Conservation (phyloP, 2,888 invertebrate genomes). For the Tipula confusa region DNA sequence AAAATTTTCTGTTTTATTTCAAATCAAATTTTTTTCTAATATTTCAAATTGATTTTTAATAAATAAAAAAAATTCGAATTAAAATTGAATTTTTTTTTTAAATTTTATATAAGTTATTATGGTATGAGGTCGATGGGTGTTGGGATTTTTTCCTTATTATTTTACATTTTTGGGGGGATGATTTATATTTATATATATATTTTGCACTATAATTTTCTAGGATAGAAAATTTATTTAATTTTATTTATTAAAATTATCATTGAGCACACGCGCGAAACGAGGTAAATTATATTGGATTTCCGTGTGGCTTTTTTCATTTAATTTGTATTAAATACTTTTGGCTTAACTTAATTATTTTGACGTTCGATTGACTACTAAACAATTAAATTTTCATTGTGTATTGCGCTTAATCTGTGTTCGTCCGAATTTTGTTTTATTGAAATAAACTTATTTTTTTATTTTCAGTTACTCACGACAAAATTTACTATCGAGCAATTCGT, state of each 20-base stretch:
- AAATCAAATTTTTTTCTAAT: constrained; percentile 33
- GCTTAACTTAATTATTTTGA: neutral
- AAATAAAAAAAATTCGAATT: constrained; percentile 33
- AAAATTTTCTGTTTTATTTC: constrained; percentile 26
- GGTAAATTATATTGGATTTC: neutral
- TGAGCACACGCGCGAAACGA: neutral
- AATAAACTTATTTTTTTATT: constrained; percentile 40
- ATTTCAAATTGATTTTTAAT: constrained; percentile 33
- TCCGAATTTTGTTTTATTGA: neutral
- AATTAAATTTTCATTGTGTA: constrained; percentile 35
- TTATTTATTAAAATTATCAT: neutral
- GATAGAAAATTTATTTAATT: constrained; percentile 34
- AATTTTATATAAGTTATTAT: constrained; percentile 33
- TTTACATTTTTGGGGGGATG: constrained; percentile 26
- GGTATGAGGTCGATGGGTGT: constrained; percentile 35
- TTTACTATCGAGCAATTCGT: constrained; percentile 64
- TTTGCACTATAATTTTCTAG: constrained; percentile 33
- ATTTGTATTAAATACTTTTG: neutral
- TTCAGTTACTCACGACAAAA: constrained; percentile 85
- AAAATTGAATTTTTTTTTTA: constrained; percentile 31
- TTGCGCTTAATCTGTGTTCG: neutral
- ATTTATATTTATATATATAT: neutral
- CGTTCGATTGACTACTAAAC: constrained; percentile 16
- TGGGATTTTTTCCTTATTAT: constrained; percentile 34
- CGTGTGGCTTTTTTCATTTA: neutral